Base-by-base conservation (phyloP, 2,888 invertebrate genomes). In the Gnatocerus cornutus region DNA sequence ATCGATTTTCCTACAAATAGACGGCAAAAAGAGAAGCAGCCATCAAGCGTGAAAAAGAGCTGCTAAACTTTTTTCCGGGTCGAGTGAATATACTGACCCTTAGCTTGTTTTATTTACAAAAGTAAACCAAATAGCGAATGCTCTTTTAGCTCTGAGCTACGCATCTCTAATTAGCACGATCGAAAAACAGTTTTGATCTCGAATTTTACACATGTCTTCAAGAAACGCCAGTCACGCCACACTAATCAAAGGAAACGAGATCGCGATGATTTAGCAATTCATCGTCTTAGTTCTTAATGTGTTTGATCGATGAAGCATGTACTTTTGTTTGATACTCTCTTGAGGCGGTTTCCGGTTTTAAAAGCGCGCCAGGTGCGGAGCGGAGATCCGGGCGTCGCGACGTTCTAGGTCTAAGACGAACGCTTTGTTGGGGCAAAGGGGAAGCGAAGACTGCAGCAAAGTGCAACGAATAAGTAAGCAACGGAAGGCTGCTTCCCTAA, bases 151-250 rank as follows among this genome's bases (percentile, higher is more conserved):
- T 80, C 77, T 77, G 71, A 79, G 82, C 82, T 78, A 82, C 82
- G 82, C 83, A 83, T 84, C 83, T 81, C 83, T 84, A 84, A 84
- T 84, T 84, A 84, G 83, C 83, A 83, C 83, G 80, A 79, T 80
- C 78, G 83, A 82, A 83, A 83, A 83, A 82, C 79, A 83, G 82
- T 83, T 83, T 83, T 83, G 82, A 83, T 81, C 78, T 45, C 30
- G 21, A 13, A 16, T 29, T 12, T 12, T 50, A 45, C 53, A 45
- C 63, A 63, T 9, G 53, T 64, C 30, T 64, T 45, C 37, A 74
- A 70, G 74, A 74, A 70, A 74, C 69, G 13, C n/a, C 5, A 55
- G 71, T 73, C 73, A 73, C 63, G 45, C 63, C 29, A 58, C 48
- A 39, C 64, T 71, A 67, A 73, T 73, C 73, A 69, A 69, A 73